Evolutionary conservation across 2,888 invertebrate genomes (phyloP), one percentile per base, ranked within the genome.

Genomic region (Dendrolimus pini): DNA sequence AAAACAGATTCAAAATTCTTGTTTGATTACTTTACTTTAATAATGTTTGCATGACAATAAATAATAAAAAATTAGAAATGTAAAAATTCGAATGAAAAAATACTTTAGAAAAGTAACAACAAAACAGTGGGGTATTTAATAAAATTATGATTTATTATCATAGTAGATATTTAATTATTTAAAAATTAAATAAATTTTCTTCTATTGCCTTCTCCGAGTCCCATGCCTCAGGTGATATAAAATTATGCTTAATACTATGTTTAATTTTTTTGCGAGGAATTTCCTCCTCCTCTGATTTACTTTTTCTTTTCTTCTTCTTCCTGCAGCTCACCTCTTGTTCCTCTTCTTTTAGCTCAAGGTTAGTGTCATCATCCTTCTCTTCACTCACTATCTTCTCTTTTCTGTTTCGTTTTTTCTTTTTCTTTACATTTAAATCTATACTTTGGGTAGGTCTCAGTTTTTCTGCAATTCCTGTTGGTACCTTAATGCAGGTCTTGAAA

Each of bases 131-230:
- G 30, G 30, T 30, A 30, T 30, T 30, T 30, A 30, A 30, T 6
- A 30, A 30, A 30, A 30, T 30, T 30, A 30, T 30, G 30, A 30
- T 30, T 30, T 3, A 30, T 30, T 30, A 30, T 30, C 3, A 3
- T 30, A 30, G 30, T 30, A 30, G 30, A 30, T 30, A 30, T 30
- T 30, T 30, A 6, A 30, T 30, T 47, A 14, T 8, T 74, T 71
- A 86, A 74, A 82, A 86, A 65, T 79, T 82, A 71, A 89, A 89
- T 55, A 89, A 78, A 65, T 78, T 88, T 68, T 85, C 75, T 68
- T 85, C 84, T 63, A 88, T 88, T 41, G 83, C 83, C 65, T 80
- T 75, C 61, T 83, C 87, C 0, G 85, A 86, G 7, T 83, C 87
- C 89, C 88, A 88, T 1, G 74, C 75, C 56, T 78, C 82, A 42